These are phyloP conservation scores for Babyrousa celebensis DNA, from an alignment of 2,797 vertebrate genomes.

Conservation along the genomic window DNA sequence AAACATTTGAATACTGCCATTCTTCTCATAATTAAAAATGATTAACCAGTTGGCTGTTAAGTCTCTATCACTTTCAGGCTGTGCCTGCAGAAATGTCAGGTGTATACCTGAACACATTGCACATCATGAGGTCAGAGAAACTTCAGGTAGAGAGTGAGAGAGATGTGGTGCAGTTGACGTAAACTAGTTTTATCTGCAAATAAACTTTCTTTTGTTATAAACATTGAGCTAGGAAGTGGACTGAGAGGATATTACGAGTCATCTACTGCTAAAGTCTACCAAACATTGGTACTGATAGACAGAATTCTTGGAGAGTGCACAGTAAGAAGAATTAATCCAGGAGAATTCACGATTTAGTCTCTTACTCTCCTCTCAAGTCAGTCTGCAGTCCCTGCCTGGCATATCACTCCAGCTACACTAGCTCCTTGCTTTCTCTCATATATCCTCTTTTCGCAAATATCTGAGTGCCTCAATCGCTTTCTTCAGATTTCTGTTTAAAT, in stretches of 20 bases:
- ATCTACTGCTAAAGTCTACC: neutral
- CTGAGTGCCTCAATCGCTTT: neutral
- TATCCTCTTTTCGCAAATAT: neutral
- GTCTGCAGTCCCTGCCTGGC: neutral
- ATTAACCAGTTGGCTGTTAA: neutral
- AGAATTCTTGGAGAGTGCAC: neutral
- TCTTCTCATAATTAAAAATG: neutral
- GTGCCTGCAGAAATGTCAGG: neutral
- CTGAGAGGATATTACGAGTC: neutral
- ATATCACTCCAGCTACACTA: neutral
- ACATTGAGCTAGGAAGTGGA: neutral
- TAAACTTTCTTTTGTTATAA: neutral
- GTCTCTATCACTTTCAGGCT: neutral
- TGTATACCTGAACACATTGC: neutral
- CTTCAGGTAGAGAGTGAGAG: neutral
- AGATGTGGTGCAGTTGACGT: neutral
- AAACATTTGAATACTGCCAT: neutral
- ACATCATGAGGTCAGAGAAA: neutral
- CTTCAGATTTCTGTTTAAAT: neutral
- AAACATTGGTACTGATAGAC: neutral
- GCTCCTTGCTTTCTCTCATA: neutral
- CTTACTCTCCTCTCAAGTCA: neutral
- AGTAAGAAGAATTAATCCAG: neutral
- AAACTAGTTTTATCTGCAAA: neutral
- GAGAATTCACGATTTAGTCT: neutral